These are phyloP conservation scores for Gibbula magus DNA, from an alignment of 2,888 invertebrate species.

Conservation along the genomic window DNA sequence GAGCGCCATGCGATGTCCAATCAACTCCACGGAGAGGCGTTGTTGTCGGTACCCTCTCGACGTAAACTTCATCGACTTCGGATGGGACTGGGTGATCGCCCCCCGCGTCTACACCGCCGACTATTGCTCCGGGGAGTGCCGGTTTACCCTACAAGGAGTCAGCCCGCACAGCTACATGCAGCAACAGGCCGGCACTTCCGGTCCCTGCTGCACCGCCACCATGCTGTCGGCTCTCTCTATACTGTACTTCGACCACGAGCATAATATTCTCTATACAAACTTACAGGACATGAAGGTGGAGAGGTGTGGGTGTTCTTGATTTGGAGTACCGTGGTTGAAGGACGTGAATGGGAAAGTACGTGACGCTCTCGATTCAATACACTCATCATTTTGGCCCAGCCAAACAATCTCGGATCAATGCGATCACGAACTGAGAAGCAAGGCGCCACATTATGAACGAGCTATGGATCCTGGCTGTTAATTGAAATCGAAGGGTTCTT, in stretches of 20 bases:
- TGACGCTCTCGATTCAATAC: no score
- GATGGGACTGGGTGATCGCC: slow-evolving; percentile 98
- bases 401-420: no score
- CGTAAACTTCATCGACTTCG: slow-evolving; percentile 95
- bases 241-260: slow-evolving; percentile 90
- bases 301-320: slow-evolving; percentile 56
- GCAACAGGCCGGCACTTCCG: slow-evolving; percentile 78
- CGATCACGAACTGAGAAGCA: no score
- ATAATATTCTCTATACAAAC: slow-evolving; percentile 79
- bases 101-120: slow-evolving; percentile 96
- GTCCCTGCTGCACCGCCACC: slow-evolving; percentile 94
- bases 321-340: not conserved
- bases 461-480: no score
- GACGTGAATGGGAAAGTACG: no score
- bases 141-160: slow-evolving; percentile 88
- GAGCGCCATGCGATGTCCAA: slow-evolving; percentile 89
- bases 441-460: no score
- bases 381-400: no score
- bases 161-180: slow-evolving; percentile 92
- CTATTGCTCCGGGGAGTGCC: slow-evolving; percentile 96
- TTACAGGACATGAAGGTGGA: slow-evolving; percentile 66
- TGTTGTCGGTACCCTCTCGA: slow-evolving; percentile 96
- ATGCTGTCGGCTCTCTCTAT: slow-evolving; percentile 88
- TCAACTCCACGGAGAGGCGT: slow-evolving; percentile 85
- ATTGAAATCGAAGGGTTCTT: no score